Evolutionary conservation across 1,140 invertebrate genomes (phyloP).

Genomic region (Tetraneura akinire): DNA sequence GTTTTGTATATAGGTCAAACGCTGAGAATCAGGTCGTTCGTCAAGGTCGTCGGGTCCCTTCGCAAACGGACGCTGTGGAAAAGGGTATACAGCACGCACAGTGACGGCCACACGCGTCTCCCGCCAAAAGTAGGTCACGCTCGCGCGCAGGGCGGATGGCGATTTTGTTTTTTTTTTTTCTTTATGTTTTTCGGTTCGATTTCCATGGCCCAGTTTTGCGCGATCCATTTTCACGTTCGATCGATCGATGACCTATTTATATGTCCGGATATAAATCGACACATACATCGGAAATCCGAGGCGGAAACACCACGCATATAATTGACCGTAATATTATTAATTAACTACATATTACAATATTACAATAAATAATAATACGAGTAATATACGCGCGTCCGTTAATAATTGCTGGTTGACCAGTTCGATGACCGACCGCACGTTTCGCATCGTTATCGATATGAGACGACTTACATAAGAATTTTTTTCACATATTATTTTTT

Average conservation of each 20-base stretch:
- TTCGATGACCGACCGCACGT: background rate
- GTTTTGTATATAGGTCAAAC: conserved; percentile 26
- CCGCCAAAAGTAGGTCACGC: conserved; percentile 36
- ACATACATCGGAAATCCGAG: background rate
- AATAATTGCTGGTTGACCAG: too few relatives aligned
- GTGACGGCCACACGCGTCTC: background rate
- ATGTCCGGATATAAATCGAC: background rate
- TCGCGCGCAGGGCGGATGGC: background rate
- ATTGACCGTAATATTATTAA: background rate
- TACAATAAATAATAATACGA: too few relatives aligned
- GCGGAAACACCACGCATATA: conserved; percentile 1
- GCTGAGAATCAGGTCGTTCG: conserved; percentile 30
- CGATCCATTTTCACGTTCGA: too few relatives aligned
- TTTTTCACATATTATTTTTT: too few relatives aligned
- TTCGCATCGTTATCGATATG: background rate
- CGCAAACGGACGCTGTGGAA: background rate
- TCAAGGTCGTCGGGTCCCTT: conserved; percentile 31
- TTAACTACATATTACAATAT: background rate
- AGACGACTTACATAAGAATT: too few relatives aligned
- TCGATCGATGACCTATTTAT: too few relatives aligned
- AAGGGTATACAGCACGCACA: background rate
- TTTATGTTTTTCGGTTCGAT: background rate
- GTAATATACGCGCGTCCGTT: background rate
- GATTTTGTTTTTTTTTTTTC: background rate
- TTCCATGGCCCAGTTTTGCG: background rate